These are phyloP conservation scores for Dusona sp. DNA, from an alignment of 2,888 invertebrate genomes.

Conservation along the genomic window DNA sequence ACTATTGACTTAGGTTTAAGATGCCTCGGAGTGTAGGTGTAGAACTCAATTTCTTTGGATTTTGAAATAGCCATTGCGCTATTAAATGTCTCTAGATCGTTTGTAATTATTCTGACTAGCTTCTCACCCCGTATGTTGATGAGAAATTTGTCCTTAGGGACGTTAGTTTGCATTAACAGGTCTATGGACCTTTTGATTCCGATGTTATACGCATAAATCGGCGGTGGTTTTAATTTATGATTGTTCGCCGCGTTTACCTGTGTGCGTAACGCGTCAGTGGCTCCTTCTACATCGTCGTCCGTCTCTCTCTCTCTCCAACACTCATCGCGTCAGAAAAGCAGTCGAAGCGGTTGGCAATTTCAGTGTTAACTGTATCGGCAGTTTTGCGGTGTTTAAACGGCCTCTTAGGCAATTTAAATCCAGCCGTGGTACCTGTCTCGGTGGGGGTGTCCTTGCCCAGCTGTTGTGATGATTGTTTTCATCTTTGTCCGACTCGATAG, in stretches of 20 bases:
- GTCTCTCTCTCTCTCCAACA: too few relatives aligned
- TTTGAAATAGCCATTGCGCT: not conserved
- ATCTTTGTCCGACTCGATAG: too few relatives aligned
- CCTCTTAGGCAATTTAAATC: not conserved
- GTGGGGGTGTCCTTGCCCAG: not conserved
- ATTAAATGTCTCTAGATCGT: not conserved
- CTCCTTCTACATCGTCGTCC: not conserved
- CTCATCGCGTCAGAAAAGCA: too few relatives aligned
- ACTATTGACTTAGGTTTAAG: not conserved
- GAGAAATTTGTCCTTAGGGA: not conserved
- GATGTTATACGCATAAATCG: not conserved
- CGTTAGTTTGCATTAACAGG: not conserved
- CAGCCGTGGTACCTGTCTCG: not conserved
- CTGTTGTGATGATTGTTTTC: too few relatives aligned
- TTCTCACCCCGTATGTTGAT: not conserved
- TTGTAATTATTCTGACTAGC: not conserved
- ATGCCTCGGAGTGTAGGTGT: not conserved
- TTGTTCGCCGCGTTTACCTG: not conserved
- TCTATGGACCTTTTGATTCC: not conserved
- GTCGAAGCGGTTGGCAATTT: not conserved
- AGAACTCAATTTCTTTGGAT: constrained; percentile 22
- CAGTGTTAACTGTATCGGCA: not conserved
- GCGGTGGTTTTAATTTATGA: not conserved
- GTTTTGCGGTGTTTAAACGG: not conserved
- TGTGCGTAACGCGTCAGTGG: not conserved